Conservation (phyloP, 1,140 invertebrate genomes). For the Lutraria rhynchaena region DNA sequence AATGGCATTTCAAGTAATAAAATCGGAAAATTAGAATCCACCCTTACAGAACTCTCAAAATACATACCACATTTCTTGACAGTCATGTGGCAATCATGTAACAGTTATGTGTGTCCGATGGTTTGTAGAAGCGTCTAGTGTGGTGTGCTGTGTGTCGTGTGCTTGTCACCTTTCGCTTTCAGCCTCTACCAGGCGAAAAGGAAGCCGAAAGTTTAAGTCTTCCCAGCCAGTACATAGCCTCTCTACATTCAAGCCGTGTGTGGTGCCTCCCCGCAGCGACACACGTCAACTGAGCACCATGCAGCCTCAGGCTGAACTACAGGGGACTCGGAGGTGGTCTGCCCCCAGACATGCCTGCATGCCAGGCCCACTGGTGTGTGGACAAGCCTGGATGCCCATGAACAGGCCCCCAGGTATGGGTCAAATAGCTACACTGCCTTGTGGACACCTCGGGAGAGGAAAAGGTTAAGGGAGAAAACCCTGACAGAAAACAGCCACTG, state of each 20-base stretch:
- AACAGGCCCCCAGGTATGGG: constrained; percentile 39
- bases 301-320: constrained; percentile 38
- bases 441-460: constrained; percentile 24
- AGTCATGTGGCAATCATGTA: too few species aligned
- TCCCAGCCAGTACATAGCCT: constrained; percentile 15
- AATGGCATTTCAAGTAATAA: too few species aligned
- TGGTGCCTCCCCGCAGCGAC: constrained; percentile 1
- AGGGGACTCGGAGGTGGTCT: neutral
- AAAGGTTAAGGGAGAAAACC: too few species aligned
- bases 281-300: constrained; percentile 15
- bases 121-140: constrained; percentile 18
- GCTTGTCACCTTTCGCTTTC: constrained; percentile 13
- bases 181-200: constrained; percentile 12
- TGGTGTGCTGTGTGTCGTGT: constrained; percentile 15
- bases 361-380: constrained; percentile 18
- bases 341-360: constrained; percentile 13
- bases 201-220: constrained; percentile 13
- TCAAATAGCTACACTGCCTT: constrained; percentile 46
- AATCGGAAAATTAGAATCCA: too few species aligned
- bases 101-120: constrained; percentile 10
- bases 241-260: constrained; percentile 5
- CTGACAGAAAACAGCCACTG: too few species aligned
- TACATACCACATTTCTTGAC: too few species aligned
- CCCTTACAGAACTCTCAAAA: too few species aligned
- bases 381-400: constrained; percentile 22